These are phyloP conservation scores for Drosophila pseudoananassae DNA, from an alignment of 1,140 invertebrate species.

Conservation along the genomic window DNA sequence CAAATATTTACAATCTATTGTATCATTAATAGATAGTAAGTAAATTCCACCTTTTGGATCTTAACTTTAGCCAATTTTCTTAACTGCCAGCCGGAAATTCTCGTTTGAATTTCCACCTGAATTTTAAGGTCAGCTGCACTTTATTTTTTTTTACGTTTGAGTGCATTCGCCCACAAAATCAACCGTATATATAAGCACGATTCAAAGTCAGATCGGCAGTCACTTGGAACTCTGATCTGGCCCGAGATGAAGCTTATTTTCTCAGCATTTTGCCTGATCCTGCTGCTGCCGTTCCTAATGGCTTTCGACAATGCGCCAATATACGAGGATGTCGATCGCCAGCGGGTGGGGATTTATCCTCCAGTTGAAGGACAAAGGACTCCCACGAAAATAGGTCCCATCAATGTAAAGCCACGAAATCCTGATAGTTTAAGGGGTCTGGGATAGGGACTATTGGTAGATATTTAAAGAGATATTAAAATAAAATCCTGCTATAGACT, in stretches of 20 bases:
- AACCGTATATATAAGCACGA: slow-evolving; percentile 31
- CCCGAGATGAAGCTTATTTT: slow-evolving; percentile 42
- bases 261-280: slow-evolving; percentile 20
- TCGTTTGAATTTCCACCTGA: slow-evolving; percentile 18
- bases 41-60: slow-evolving; percentile 10
- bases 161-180: not conserved
- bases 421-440: not conserved
- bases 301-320: not conserved
- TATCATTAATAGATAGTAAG: slow-evolving; percentile 9
- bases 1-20: slow-evolving; percentile 78
- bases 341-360: not conserved
- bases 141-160: not conserved
- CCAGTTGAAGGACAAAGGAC: not conserved
- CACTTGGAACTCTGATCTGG: slow-evolving; percentile 12
- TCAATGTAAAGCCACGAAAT: not conserved
- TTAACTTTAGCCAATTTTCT: slow-evolving; percentile 61
- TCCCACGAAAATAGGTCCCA: not conserved
- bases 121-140: slow-evolving; percentile 2
- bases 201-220: slow-evolving; percentile 28
- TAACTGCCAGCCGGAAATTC: slow-evolving; percentile 60
- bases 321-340: not conserved
- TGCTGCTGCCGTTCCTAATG: slow-evolving; percentile 30
- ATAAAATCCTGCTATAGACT: not conserved
- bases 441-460: not conserved
- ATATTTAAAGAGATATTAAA: not conserved